Conservation (phyloP, 2,888 invertebrate genomes). For the Danaus chrysippus region DNA sequence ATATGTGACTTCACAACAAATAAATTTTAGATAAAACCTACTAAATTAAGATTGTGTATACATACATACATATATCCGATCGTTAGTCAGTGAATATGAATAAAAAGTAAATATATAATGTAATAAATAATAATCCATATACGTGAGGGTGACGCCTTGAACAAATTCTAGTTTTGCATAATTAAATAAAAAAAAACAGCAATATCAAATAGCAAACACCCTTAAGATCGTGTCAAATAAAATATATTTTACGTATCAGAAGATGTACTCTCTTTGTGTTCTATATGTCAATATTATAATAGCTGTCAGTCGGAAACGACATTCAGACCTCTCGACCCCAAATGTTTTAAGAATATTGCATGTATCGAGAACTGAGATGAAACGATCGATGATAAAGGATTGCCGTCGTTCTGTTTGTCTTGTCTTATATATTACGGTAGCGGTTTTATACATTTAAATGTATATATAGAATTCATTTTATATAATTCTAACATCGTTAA, state of each 20-base stretch:
- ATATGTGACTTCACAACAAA: too few relatives aligned
- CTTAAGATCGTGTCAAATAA: constrained; percentile 3
- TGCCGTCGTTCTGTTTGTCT: constrained; percentile 48
- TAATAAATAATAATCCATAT: too few relatives aligned
- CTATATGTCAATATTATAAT: constrained; percentile 14
- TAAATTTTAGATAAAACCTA: too few relatives aligned
- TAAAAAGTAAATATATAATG: too few relatives aligned
- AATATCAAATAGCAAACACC: background rate
- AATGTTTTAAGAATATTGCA: constrained; percentile 64
- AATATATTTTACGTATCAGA: background rate
- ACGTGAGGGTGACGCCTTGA: too few relatives aligned
- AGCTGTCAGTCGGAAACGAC: constrained; percentile 14
- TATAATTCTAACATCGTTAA: too few relatives aligned
- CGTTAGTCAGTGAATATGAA: too few relatives aligned
- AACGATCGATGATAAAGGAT: constrained; percentile 60
- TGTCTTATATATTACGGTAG: too few relatives aligned
- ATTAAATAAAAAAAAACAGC: background rate
- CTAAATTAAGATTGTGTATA: too few relatives aligned
- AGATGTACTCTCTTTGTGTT: background rate
- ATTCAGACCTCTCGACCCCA: constrained; percentile 9
- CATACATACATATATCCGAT: too few relatives aligned
- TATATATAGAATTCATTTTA: too few relatives aligned
- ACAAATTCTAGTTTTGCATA: background rate
- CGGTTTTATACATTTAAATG: too few relatives aligned
- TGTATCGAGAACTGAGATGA: constrained; percentile 53